Evolutionary conservation across 2,888 invertebrate species (phyloP).

Genomic region (Lepas anatifera): DNA sequence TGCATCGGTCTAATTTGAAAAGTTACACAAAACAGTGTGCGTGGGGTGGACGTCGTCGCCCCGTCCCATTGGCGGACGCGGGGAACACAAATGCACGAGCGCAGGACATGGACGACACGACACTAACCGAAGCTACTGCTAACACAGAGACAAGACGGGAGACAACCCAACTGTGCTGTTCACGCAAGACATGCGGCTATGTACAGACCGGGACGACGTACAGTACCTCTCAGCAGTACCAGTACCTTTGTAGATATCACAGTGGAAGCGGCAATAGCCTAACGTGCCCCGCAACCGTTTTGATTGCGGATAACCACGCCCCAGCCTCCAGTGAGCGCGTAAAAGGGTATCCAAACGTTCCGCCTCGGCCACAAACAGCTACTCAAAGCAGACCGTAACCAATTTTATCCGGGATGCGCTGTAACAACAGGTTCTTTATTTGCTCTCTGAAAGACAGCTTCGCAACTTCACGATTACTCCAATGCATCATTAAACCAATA

Average conservation of each 20-base stretch:
- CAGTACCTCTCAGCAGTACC: not conserved
- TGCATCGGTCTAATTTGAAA: too few relatives aligned
- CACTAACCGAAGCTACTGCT: not conserved
- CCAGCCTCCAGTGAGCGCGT: not conserved
- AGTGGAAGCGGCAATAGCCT: not conserved
- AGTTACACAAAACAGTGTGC: too few relatives aligned
- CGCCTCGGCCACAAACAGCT: not conserved
- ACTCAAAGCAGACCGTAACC: not conserved
- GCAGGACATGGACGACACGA: not conserved
- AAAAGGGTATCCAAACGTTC: not conserved
- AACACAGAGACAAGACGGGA: not conserved
- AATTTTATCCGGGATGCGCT: not conserved
- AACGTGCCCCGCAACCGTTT: not conserved
- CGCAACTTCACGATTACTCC: not conserved
- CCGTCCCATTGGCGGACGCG: not conserved
- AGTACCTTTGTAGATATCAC: conserved; percentile 5
- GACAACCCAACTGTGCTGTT: not conserved
- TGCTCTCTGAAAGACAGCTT: conserved; percentile 12
- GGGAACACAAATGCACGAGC: not conserved
- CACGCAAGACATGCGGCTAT: not conserved
- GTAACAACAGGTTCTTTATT: not conserved
- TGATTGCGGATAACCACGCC: not conserved
- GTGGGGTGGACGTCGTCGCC: too few relatives aligned
- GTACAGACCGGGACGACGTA: not conserved
- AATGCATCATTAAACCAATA: too few relatives aligned